Evolutionary conservation across 2,113 vertebrate genomes (phyloP).

Genomic region (Axis porcinus): DNA sequence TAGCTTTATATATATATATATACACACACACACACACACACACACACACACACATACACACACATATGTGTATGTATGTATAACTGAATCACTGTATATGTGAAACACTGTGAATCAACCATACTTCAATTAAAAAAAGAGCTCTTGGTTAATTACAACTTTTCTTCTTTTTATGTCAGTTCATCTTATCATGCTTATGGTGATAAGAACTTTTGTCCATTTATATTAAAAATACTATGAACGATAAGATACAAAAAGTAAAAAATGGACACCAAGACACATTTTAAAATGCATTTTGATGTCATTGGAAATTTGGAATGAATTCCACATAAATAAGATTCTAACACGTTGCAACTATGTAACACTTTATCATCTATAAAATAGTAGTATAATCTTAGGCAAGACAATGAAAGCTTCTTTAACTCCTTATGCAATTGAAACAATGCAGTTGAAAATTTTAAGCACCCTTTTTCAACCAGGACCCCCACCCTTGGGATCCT

Average conservation of each 20-base stretch:
- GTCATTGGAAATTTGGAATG: slow-evolving; percentile 42
- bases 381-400: neutral
- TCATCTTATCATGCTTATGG: slow-evolving; percentile 2
- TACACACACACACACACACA: neutral
- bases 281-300: slow-evolving; percentile 38
- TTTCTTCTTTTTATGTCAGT: slow-evolving; percentile 20
- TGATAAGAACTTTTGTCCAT: slow-evolving; percentile 3
- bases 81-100: neutral
- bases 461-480: neutral
- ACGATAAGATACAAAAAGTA: neutral
- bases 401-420: neutral
- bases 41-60: neutral
- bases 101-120: neutral
- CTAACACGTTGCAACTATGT: neutral
- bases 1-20: no score
- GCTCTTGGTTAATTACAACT: neutral
- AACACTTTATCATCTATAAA: neutral
- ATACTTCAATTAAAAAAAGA: neutral
- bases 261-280: slow-evolving; percentile 14
- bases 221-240: slow-evolving; percentile 45
- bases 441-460: neutral
- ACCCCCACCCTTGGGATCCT: neutral
- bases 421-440: neutral
- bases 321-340: slow-evolving; percentile 39
- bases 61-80: neutral